These are phyloP conservation scores for Felis chaus DNA, from an alignment of 2,113 vertebrate genomes.

Conservation along the genomic window DNA sequence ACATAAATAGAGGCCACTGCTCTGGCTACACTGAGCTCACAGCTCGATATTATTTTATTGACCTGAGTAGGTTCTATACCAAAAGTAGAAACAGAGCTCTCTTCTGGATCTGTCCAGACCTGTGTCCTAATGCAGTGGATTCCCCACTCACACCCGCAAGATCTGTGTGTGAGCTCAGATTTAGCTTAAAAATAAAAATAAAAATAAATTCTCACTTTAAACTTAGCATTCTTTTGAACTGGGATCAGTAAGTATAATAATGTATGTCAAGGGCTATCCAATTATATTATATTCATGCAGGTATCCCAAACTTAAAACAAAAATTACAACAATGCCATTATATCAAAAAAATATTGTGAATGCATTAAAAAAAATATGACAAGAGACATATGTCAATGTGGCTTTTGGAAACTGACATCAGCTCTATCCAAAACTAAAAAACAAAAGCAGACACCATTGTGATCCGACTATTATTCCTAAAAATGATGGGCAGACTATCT, in stretches of 20 bases:
- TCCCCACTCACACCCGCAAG: no score
- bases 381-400: not conserved
- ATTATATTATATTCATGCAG: not conserved
- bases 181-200: no score
- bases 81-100: constrained; percentile 59
- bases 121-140: not conserved
- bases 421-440: not conserved
- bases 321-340: not conserved
- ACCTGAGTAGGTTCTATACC: constrained; percentile 72
- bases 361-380: not conserved
- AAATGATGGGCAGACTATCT: not conserved
- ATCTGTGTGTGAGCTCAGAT: no score
- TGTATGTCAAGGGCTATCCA: not conserved
- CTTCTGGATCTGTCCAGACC: constrained; percentile 48
- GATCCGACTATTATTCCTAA: not conserved
- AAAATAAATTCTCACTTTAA: not conserved
- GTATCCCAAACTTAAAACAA: not conserved
- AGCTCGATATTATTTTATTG: constrained; percentile 75
- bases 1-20: constrained; percentile 84
- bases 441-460: not conserved
- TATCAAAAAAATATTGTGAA: constrained; percentile 7
- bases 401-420: not conserved
- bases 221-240: not conserved
- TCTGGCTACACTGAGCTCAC: constrained; percentile 67
- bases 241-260: not conserved